Evolutionary conservation across 2,888 invertebrate species (phyloP).

Genomic region (Epistrophe grossulariae): DNA sequence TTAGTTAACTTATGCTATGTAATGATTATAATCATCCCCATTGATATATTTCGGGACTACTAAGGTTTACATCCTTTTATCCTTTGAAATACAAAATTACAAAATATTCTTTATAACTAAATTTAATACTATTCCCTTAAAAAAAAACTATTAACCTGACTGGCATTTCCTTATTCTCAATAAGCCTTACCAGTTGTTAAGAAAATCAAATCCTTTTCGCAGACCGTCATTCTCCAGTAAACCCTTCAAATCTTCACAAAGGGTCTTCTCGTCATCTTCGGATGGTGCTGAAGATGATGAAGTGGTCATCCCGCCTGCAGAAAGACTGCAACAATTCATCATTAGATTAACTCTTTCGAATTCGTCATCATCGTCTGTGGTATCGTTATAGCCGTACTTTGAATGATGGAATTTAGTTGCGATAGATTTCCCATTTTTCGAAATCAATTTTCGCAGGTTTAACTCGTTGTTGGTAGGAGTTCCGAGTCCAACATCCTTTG

Average conservation of each 20-base stretch:
- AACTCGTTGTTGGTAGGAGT: conserved; percentile 39
- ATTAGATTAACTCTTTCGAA: conserved; percentile 64
- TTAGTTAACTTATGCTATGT: conserved; percentile 5
- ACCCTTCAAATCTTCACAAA: conserved; percentile 78
- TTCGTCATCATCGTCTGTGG: conserved; percentile 64
- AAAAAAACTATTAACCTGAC: no score
- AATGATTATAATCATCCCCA: background rate
- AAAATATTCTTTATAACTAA: conserved; percentile 15
- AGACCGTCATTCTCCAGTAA: conserved; percentile 77
- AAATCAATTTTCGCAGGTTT: conserved; percentile 61
- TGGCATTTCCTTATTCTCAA: background rate
- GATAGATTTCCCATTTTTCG: conserved; percentile 59
- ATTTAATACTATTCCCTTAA: background rate
- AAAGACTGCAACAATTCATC: conserved; percentile 72
- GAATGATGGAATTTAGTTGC: conserved; percentile 54
- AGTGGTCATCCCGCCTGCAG: conserved; percentile 71
- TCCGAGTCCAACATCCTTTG: conserved; percentile 5
- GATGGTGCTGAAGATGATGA: conserved; percentile 77
- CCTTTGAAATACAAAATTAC: conserved; percentile 16
- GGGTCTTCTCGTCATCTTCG: conserved; percentile 77
- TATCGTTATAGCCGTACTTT: conserved; percentile 60
- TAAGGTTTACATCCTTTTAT: background rate
- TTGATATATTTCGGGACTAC: background rate
- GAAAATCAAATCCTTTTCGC: conserved; percentile 80
- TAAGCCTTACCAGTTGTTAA: conserved; percentile 80